Conservation (phyloP, 2,113 vertebrate genomes). For the Pomatostomus ruficeps region DNA sequence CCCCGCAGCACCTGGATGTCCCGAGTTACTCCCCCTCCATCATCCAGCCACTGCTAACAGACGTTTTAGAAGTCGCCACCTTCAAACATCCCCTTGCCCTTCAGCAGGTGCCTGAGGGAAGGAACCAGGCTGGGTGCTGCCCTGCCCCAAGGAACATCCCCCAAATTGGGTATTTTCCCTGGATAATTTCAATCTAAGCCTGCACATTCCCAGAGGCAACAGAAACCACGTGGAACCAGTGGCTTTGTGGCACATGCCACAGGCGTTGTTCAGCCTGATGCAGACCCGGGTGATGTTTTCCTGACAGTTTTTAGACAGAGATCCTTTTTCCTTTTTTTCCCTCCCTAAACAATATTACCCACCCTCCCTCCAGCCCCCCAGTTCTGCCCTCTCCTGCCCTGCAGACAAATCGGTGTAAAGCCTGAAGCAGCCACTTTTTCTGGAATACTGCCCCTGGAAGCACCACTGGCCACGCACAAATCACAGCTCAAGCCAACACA, state of each 20-base stretch:
- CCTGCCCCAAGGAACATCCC: accelerated
- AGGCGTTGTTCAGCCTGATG: neutral
- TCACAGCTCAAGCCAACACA: neutral
- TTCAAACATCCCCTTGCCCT: accelerated
- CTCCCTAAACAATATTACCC: neutral
- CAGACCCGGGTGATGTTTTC: neutral
- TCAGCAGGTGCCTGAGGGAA: neutral
- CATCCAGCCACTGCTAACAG: neutral
- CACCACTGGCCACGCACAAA: neutral
- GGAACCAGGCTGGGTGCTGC: neutral
- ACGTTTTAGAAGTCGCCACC: neutral
- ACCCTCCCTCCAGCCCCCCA: neutral
- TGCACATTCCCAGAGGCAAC: neutral
- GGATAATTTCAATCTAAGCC: neutral
- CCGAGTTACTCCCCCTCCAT: neutral
- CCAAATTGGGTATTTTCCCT: accelerated
- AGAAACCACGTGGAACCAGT: neutral
- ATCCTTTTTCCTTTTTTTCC: neutral
- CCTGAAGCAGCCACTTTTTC: neutral
- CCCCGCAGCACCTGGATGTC: neutral
- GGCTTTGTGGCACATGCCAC: neutral
- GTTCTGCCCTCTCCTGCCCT: neutral
- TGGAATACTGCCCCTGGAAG: neutral
- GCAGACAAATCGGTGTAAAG: neutral
- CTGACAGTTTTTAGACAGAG: neutral